Evolutionary conservation across 2,888 invertebrate genomes (phyloP).

Genomic region (Seladonia tumulorum): DNA sequence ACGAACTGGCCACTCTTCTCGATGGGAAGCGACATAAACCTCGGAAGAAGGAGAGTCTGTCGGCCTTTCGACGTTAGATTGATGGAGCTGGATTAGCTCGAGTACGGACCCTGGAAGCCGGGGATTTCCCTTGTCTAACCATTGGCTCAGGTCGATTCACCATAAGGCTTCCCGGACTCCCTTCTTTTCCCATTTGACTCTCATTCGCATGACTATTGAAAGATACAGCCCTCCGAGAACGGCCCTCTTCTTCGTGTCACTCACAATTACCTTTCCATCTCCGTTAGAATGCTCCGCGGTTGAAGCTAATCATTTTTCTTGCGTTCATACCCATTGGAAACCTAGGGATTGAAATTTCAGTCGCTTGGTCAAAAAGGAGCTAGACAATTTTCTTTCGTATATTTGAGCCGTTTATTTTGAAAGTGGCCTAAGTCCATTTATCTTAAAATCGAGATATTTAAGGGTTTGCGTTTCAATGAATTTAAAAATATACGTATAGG

Average conservation of each 20-base stretch:
- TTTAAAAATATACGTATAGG: too few relatives aligned
- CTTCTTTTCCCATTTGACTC: conserved; percentile 54
- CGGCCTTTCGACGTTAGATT: conserved; percentile 77
- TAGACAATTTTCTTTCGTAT: too few relatives aligned
- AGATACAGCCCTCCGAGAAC: conserved; percentile 39
- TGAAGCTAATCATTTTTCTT: background rate
- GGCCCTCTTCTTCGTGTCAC: background rate
- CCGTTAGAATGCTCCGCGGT: background rate
- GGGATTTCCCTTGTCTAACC: conserved; percentile 75
- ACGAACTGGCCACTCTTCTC: background rate
- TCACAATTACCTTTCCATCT: background rate
- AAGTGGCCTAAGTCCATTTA: too few relatives aligned
- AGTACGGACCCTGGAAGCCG: conserved; percentile 73
- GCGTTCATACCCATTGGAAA: background rate
- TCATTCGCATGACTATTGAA: conserved; percentile 67
- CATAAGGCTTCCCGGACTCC: conserved; percentile 66
- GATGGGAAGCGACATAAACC: conserved; percentile 53
- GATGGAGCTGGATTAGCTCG: conserved; percentile 81
- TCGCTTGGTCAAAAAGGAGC: too few relatives aligned
- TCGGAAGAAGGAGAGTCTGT: conserved; percentile 60
- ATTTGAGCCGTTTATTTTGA: too few relatives aligned
- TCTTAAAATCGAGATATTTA: too few relatives aligned
- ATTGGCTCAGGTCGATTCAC: conserved; percentile 70
- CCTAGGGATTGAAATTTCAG: background rate
- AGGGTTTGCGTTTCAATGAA: too few relatives aligned